These are phyloP conservation scores for Neoarius graeffei DNA, from an alignment of 2,113 vertebrate species.

Conservation along the genomic window DNA sequence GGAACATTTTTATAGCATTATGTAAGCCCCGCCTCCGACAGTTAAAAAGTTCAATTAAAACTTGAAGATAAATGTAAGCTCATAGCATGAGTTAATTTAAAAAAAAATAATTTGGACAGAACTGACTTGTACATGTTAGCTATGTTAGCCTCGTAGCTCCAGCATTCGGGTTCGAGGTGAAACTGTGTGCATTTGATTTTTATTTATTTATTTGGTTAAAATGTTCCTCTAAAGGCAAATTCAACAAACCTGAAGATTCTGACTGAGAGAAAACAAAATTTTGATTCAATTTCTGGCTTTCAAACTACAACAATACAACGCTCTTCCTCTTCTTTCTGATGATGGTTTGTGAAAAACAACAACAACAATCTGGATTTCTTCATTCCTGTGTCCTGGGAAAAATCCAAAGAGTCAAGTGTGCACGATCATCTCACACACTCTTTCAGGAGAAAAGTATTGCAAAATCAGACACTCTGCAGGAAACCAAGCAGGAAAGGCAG, in stretches of 20 bases:
- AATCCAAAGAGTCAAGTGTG: background rate
- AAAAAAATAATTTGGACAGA: background rate
- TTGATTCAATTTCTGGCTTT: background rate
- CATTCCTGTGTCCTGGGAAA: background rate
- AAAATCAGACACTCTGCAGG: background rate
- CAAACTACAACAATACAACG: background rate
- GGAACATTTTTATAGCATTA: background rate
- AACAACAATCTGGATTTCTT: constrained; percentile 7
- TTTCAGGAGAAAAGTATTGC: background rate
- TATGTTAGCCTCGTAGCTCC: background rate
- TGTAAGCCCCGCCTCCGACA: background rate
- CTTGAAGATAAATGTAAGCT: background rate
- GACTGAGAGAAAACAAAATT: background rate
- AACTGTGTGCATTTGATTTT: background rate
- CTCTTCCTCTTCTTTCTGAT: background rate
- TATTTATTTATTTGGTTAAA: background rate
- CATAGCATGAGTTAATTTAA: background rate
- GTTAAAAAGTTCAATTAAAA: background rate
- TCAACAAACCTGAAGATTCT: constrained; percentile 47
- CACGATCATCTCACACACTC: background rate
- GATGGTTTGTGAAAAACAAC: background rate
- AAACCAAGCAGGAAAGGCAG: background rate
- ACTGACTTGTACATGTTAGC: background rate
- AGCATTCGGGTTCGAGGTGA: background rate
- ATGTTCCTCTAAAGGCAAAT: background rate